Evolutionary conservation across 2,113 vertebrate species (phyloP).

Genomic region (Poeciliopsis occidentalis): DNA sequence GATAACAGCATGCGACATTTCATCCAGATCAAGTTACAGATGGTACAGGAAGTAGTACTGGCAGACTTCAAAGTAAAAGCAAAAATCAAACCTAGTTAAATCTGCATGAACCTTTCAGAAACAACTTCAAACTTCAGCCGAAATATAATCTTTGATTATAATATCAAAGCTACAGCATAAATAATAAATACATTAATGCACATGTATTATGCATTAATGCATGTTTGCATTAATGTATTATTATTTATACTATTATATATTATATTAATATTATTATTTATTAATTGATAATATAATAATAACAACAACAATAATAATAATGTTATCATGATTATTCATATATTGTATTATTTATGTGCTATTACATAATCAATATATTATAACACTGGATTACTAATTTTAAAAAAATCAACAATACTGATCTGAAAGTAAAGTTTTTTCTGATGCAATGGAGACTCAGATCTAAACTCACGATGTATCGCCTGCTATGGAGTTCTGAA

Average conservation of each 20-base stretch:
- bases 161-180: too few relatives aligned
- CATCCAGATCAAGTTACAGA: not conserved
- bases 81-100: not conserved
- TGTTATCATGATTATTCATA: too few relatives aligned
- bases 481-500: not conserved
- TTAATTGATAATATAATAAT: too few relatives aligned
- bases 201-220: too few relatives aligned
- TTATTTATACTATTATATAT: too few relatives aligned
- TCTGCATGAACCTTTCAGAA: not conserved
- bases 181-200: too few relatives aligned
- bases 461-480: not conserved
- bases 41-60: constrained; percentile 6
- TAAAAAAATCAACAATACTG: not conserved
- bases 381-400: not conserved
- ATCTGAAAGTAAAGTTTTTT: not conserved
- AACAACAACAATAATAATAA: too few relatives aligned
- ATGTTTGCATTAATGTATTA: too few relatives aligned
- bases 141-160: not conserved
- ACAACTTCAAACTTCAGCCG: not conserved
- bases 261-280: too few relatives aligned
- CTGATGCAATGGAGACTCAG: not conserved
- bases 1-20: not conserved
- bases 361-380: not conserved
- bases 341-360: too few relatives aligned
- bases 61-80: not conserved